These are phyloP conservation scores for Alaudala cheleensis DNA, from an alignment of 2,113 vertebrate species.

Conservation along the genomic window DNA sequence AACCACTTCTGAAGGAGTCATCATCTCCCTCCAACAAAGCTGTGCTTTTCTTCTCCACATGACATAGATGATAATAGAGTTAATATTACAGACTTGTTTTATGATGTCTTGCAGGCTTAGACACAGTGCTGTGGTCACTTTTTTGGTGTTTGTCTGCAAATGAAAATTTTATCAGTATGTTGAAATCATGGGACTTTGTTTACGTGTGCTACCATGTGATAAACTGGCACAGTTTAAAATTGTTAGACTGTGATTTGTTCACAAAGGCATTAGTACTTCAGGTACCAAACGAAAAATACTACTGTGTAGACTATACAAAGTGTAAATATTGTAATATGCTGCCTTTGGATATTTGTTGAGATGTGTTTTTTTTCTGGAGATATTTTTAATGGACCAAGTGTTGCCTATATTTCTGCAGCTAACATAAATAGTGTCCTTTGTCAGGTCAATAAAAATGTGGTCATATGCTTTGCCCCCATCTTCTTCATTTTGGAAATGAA, in stretches of 20 bases:
- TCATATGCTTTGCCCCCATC: rapidly evolving
- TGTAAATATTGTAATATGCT: neutral
- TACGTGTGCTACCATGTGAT: neutral
- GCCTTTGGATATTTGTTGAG: neutral
- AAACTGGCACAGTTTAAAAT: neutral
- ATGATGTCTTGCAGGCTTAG: neutral
- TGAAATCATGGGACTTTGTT: neutral
- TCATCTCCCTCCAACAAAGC: neutral
- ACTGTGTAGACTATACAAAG: neutral
- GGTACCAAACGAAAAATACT: neutral
- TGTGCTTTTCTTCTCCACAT: neutral
- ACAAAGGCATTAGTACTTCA: neutral
- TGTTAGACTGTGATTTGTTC: neutral
- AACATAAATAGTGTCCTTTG: neutral
- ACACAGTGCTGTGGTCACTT: neutral
- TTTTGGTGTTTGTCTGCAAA: neutral
- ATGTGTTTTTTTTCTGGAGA: neutral
- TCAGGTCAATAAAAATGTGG: neutral
- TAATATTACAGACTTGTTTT: neutral
- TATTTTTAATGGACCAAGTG: neutral
- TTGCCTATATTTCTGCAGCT: neutral
- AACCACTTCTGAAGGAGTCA: neutral
- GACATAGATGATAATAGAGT: neutral
- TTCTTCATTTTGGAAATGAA: neutral
- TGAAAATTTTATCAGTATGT: neutral